Conservation (phyloP, 2,113 vertebrate species). For the Fulmarus glacialis region DNA sequence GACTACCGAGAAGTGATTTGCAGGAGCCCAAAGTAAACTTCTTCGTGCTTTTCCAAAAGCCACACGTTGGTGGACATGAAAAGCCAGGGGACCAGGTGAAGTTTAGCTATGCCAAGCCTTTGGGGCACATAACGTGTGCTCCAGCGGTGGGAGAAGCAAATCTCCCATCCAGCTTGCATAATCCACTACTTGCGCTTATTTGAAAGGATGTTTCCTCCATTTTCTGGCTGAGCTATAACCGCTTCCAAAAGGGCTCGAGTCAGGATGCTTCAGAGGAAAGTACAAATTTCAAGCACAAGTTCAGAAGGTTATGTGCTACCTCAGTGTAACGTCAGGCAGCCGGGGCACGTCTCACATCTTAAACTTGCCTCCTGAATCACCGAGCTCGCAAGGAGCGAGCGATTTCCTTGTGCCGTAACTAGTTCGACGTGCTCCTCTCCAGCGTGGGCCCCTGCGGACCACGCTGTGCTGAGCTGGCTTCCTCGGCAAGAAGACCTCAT, state of each 20-base stretch:
- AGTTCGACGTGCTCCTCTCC: neutral
- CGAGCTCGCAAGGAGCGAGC: fast-evolving
- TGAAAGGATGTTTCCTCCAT: neutral
- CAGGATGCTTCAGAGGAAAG: neutral
- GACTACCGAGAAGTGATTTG: neutral
- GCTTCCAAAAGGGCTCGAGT: neutral
- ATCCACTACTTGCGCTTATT: fast-evolving
- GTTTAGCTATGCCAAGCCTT: neutral
- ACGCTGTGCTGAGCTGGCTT: neutral
- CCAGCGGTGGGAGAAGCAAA: neutral
- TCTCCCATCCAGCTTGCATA: neutral
- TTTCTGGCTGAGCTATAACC: neutral
- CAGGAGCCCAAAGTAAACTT: neutral
- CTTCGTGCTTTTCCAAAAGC: neutral
- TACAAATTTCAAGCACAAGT: neutral
- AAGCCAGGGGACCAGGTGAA: fast-evolving
- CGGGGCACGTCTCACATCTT: fast-evolving
- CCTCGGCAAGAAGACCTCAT: neutral
- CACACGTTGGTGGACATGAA: neutral
- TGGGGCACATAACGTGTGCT: neutral
- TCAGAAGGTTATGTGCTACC: neutral
- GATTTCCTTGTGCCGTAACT: neutral
- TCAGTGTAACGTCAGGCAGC: neutral
- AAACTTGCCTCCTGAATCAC: neutral
- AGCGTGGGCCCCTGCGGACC: neutral